Evolutionary conservation across 2,113 vertebrate genomes (phyloP), one percentile per base, ranked within the genome.

Genomic region (Perca fluviatilis): DNA sequence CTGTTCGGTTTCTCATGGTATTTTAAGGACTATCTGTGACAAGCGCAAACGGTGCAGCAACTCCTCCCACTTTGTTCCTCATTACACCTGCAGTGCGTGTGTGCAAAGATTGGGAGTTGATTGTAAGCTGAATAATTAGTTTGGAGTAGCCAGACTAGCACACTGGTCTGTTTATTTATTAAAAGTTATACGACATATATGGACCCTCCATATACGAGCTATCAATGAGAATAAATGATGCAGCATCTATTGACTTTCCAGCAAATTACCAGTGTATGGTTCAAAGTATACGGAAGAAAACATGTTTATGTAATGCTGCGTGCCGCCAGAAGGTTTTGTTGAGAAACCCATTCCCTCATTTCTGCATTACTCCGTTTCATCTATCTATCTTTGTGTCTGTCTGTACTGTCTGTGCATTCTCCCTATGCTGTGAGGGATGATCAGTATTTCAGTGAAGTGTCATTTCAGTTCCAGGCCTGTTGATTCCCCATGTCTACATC

Each of bases 361-460:
- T 84, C 64, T 58, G 57, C 74, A 70, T 74, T 77, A 33, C 65
- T 88, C 30, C 60, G 64, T 91, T 83, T 86, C 73, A 84, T 89
- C 86, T 82, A 25, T 89, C 75, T 69, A 12, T 85, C 81, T 89
- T 62, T 85, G 74, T 77, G 58, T 87, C 80, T 82, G 64, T 88
- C 61, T 80, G 54, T 33, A 23, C 77, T 64, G 58, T 79, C 77
- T 68, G 58, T 77, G 46, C 61, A 49, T 60, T 75, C 72, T 88
- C 67, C 56, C 65, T 84, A 73, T 79, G 33, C 80, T 75, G 83
- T 80, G 80, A 79, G 89, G 79, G 78, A 80, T 90, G 85, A 94
- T 94, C 93, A 93, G 94, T 95, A 93, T 93, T 94, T 94, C 84
- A 95, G 85, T 80, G 87, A 91, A 89, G 89, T 91, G 90, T 93